A percentile compares a stretch with the other conserved stretches of the same genome.
phyloP scores from a whole-genome alignment of 1,140 invertebrate species.

The Papilio aristodemus region DNA sequence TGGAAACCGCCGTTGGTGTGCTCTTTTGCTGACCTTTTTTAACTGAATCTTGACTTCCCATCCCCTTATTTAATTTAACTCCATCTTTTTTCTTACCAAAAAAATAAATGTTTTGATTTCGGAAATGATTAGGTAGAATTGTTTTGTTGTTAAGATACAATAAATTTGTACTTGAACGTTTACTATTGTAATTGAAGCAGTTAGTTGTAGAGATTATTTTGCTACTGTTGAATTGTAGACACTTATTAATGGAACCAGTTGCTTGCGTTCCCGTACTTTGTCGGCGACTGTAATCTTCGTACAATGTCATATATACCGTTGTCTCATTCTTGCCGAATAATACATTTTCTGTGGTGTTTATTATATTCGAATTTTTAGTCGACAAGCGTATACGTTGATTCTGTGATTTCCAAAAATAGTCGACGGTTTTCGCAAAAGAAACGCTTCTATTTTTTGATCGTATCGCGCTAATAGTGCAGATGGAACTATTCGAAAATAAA shows the following conservation, averaged over 20 bases:
- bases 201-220: conserved; percentile 38
- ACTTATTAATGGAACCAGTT: conserved; percentile 71
- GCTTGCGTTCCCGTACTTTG: conserved; percentile 65
- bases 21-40: conserved; percentile 23
- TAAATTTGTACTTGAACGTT: conserved; percentile 29
- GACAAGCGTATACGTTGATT: conserved; percentile 5
- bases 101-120: conserved; percentile 58
- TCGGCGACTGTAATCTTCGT: conserved; percentile 45
- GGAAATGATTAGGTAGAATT: conserved; percentile 23
- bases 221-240: conserved; percentile 56
- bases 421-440: conserved; percentile 39
- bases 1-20: conserved; percentile 19
- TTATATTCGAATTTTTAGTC: conserved; percentile 11
- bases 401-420: conserved; percentile 36
- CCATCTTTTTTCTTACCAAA: conserved; percentile 58
- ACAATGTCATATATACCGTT: conserved; percentile 61
- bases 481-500: conserved; percentile 24
- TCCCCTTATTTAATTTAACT: conserved; percentile 47
- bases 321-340: conserved; percentile 52
- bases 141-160: conserved; percentile 33
- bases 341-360: conserved; percentile 1
- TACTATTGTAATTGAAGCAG: conserved; percentile 35
- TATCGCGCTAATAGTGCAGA: conserved; percentile 33
- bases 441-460: conserved; percentile 38
- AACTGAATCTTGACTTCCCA: conserved; percentile 54